A percentile compares a stretch with the other conserved stretches of the same genome.
Conservation (phyloP, 2,888 invertebrate species). For the Hirtodrosophila trivittata region DNA sequence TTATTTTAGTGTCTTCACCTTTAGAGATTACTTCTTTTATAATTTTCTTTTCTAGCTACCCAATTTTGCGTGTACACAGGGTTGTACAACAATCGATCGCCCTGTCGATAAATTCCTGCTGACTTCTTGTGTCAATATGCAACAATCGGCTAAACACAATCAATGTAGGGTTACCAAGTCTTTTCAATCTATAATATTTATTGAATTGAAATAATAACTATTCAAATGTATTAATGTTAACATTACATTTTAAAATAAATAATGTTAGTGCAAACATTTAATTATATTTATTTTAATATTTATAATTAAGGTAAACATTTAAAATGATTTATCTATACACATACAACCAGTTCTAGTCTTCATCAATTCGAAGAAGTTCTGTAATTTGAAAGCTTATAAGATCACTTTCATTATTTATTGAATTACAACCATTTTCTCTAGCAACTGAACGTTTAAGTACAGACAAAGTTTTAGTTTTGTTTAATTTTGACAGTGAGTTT, state of each 20-base stretch:
- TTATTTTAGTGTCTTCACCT: constrained; percentile 34
- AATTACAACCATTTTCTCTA: constrained; percentile 3
- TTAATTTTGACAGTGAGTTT: constrained; percentile 10
- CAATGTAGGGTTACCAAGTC: constrained; percentile 15
- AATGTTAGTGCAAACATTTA: too few species aligned
- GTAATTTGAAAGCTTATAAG: constrained; percentile 54
- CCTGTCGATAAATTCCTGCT: constrained; percentile 18
- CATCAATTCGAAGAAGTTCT: constrained; percentile 36
- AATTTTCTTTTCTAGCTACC: constrained; percentile 43
- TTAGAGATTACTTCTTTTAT: constrained; percentile 51
- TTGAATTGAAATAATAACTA: not conserved
- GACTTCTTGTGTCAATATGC: too few species aligned
- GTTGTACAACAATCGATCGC: constrained; percentile 47
- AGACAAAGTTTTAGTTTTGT: constrained; percentile 5
- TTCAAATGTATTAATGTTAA: too few species aligned
- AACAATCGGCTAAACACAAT: not conserved
- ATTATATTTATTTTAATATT: not conserved
- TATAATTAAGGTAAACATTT: constrained; percentile 3
- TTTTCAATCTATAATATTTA: not conserved
- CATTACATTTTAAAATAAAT: too few species aligned
- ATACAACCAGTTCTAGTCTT: too few species aligned
- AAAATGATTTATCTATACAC: too few species aligned
- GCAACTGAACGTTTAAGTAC: constrained; percentile 22
- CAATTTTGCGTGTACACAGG: constrained; percentile 27
- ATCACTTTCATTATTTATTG: constrained; percentile 25